phyloP scores from a whole-genome alignment of 2,888 invertebrate genomes.

The Graphium colonna region DNA sequence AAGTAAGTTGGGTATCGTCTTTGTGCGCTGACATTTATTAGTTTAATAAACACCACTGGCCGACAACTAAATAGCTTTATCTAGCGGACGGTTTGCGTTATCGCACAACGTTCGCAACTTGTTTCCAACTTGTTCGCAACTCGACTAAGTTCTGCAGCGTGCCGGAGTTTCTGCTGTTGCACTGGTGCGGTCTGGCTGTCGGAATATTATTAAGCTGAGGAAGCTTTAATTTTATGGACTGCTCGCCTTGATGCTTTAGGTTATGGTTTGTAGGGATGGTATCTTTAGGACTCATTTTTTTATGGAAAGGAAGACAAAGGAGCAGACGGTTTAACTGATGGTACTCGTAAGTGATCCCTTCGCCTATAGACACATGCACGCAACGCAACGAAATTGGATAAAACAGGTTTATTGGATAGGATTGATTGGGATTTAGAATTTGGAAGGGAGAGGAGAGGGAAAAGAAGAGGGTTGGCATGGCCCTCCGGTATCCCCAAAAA shows the following conservation, averaged over 20 bases:
- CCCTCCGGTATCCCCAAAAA: no score
- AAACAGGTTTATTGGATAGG: no score
- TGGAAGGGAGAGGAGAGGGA: no score
- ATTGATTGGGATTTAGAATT: no score
- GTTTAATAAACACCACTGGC: conserved; percentile 24
- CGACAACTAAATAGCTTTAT: conserved; percentile 26
- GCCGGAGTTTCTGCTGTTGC: conserved; percentile 7
- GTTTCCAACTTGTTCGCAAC: conserved; percentile 15
- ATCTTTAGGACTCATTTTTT: not conserved
- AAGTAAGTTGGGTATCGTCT: conserved; percentile 6
- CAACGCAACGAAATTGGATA: no score
- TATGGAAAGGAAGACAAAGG: no score
- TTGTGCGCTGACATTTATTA: conserved; percentile 21
- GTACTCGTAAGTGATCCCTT: no score
- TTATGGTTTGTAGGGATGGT: not conserved
- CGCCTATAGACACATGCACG: no score
- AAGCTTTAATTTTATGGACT: conserved; percentile 1
- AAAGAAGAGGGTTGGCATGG: no score
- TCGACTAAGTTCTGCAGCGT: conserved; percentile 2
- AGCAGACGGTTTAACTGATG: not conserved
- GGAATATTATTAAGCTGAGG: conserved; percentile 3
- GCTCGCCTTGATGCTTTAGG: not conserved
- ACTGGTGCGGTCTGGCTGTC: conserved; percentile 10
- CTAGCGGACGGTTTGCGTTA: conserved; percentile 28
- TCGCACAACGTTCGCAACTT: conserved; percentile 18